Percentiles rank a stretch among this genome's conserved stretches.
Conservation (phyloP, 2,888 invertebrate genomes). For the Glyphotaelius pellucidus region DNA sequence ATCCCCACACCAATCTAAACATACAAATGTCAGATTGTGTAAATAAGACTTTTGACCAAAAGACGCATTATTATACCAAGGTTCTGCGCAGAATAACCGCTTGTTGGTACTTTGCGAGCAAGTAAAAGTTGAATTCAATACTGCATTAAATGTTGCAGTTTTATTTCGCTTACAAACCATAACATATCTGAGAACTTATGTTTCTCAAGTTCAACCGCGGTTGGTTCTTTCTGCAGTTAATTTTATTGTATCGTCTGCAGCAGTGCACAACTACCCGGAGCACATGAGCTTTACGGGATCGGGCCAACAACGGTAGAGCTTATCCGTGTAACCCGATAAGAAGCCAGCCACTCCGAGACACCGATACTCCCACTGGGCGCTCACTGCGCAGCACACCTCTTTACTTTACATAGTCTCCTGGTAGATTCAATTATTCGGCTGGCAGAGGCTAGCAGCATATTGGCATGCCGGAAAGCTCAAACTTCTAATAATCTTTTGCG, state of each 20-base stretch:
- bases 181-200: no score
- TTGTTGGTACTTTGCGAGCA: no score
- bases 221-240: background rate
- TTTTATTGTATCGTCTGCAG: background rate
- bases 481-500: no score
- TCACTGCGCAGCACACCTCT: background rate
- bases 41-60: no score
- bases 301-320: background rate
- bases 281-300: conserved; percentile 29
- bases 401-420: conserved; percentile 22
- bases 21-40: no score
- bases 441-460: background rate
- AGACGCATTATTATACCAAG: no score
- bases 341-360: conserved; percentile 12
- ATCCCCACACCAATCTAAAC: no score
- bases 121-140: no score
- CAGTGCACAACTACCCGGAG: background rate
- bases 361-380: conserved; percentile 40
- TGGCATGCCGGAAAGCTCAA: background rate
- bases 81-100: no score
- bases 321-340: conserved; percentile 34
- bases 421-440: conserved; percentile 31
- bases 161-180: no score
- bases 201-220: no score
- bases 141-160: no score